Evolutionary conservation across 2,113 vertebrate species (phyloP).

Genomic region (Apus apus): DNA sequence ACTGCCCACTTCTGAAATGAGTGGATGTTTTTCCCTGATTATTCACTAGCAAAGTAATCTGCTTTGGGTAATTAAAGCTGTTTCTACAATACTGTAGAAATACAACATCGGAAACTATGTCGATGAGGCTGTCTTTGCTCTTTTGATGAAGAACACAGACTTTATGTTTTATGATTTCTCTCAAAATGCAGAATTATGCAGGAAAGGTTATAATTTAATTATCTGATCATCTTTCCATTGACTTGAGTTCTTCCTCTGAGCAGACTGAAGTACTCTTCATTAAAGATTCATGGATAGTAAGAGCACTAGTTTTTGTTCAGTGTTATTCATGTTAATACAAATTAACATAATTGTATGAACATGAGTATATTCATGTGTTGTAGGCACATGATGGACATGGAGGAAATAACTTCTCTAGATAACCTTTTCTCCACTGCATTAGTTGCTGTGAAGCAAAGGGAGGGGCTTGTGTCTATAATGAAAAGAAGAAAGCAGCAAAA

Average conservation of each 20-base stretch:
- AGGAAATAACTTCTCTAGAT: not conserved
- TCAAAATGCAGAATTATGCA: not conserved
- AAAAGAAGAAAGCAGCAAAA: not conserved
- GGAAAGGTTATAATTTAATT: conserved; percentile 2
- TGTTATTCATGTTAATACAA: not conserved
- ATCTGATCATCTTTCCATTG: not conserved
- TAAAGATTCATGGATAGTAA: not conserved
- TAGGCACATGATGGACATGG: not conserved
- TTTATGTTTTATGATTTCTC: not conserved
- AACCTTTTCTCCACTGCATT: not conserved
- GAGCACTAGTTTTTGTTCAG: not conserved
- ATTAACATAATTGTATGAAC: not conserved
- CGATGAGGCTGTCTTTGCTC: not conserved
- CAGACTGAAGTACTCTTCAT: not conserved
- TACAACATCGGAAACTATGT: not conserved
- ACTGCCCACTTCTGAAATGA: not conserved
- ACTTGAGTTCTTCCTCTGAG: not conserved
- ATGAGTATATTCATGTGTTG: not conserved
- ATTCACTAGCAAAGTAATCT: not conserved
- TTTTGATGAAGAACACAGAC: not conserved
- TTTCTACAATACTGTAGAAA: not conserved
- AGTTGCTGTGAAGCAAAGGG: not conserved
- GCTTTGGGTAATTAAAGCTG: not conserved
- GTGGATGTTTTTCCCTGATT: not conserved
- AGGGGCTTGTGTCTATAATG: not conserved